phyloP scores from a whole-genome alignment of 2,113 vertebrate species.

The Pipa parva region DNA sequence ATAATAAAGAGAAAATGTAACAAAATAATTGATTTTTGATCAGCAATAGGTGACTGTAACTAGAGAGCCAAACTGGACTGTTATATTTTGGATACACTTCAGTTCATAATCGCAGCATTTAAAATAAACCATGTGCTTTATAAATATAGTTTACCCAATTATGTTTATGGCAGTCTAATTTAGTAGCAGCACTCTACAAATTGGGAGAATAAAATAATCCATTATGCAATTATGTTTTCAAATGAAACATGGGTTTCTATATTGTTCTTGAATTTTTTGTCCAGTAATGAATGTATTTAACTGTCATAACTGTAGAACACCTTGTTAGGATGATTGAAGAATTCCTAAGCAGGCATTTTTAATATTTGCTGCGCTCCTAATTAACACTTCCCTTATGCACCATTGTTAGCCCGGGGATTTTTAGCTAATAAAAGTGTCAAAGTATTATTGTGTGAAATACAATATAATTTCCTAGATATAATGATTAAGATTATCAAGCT shows the following conservation, averaged over 20 bases:
- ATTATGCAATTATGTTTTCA: conserved; percentile 31
- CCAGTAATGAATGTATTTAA: conserved; percentile 34
- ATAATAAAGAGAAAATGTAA: too few relatives aligned
- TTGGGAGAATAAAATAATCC: conserved; percentile 28
- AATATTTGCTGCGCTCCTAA: conserved; percentile 59
- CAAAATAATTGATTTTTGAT: too few relatives aligned
- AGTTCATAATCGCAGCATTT: too few relatives aligned
- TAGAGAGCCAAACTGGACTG: too few relatives aligned
- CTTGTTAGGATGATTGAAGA: conserved; percentile 53
- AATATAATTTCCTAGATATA: conserved; percentile 61
- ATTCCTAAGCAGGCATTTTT: conserved; percentile 53
- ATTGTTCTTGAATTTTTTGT: conserved; percentile 25
- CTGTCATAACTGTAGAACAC: conserved; percentile 21
- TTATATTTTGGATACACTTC: not conserved
- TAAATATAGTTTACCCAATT: conserved; percentile 43
- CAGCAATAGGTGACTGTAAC: too few relatives aligned
- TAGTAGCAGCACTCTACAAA: conserved; percentile 23
- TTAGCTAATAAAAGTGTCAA: conserved; percentile 67
- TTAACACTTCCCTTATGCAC: conserved; percentile 57
- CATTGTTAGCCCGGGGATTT: conserved; percentile 56
- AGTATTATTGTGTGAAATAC: conserved; percentile 57
- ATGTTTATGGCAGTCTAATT: conserved; percentile 22
- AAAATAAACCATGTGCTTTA: not conserved
- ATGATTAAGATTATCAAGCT: conserved; percentile 54
- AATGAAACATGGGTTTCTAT: conserved; percentile 11